These are phyloP conservation scores for Chiloscyllium plagiosum DNA, from an alignment of 2,113 vertebrate species.

Conservation along the genomic window DNA sequence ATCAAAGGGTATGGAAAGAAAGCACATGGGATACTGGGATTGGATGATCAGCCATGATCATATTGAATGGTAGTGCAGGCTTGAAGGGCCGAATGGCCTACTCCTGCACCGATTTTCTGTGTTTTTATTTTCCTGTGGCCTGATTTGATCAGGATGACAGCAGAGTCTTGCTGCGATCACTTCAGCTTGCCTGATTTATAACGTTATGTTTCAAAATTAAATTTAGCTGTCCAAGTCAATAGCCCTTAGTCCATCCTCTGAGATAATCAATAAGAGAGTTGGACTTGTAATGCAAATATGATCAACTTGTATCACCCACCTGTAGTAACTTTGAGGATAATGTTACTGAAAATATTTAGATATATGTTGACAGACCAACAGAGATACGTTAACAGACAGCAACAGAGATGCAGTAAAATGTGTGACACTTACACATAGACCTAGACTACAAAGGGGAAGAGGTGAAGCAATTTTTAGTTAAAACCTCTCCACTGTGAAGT, in stretches of 20 bases:
- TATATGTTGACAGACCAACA: neutral
- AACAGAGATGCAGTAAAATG: neutral
- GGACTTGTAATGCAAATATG: constrained; percentile 24
- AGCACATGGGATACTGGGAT: no score
- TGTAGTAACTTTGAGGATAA: neutral
- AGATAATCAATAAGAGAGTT: neutral
- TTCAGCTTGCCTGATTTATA: neutral
- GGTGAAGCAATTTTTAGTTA: neutral
- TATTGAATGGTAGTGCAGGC: no score
- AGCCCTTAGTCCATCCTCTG: neutral
- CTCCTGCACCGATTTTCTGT: no score
- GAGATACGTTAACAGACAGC: neutral
- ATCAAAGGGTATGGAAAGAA: no score
- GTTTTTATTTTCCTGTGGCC: no score
- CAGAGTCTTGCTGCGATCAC: neutral
- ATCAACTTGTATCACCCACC: neutral
- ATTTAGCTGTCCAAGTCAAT: neutral
- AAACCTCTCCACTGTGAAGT: neutral
- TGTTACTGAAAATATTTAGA: constrained; percentile 30
- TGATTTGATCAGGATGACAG: neutral
- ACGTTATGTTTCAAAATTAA: neutral
- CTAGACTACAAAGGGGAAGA: neutral
- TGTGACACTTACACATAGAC: neutral
- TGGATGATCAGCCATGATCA: no score
- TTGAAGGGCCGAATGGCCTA: no score